Conservation (phyloP, 2,113 vertebrate genomes). For the Nyctibius bracteatus region DNA sequence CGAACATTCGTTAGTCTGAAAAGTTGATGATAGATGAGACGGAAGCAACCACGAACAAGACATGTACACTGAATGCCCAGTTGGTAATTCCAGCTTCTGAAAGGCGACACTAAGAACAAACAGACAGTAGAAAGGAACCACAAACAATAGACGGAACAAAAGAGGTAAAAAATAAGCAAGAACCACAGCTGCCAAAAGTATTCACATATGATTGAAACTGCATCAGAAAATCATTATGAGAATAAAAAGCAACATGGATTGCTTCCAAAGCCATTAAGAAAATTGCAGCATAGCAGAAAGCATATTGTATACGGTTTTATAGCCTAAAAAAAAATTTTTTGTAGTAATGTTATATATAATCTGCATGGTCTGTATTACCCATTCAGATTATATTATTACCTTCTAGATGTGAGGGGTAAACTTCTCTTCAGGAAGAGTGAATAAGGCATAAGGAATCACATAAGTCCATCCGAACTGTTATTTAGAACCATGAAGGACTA, state of each 20-base stretch:
- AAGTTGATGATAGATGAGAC: neutral
- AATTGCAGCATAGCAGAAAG: neutral
- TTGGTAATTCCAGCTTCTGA: constrained; percentile 15
- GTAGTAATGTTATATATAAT: neutral
- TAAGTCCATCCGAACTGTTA: neutral
- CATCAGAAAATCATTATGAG: neutral
- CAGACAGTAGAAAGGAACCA: neutral
- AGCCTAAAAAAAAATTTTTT: neutral
- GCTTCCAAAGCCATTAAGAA: neutral
- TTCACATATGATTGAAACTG: neutral
- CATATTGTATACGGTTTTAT: neutral
- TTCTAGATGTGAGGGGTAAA: neutral
- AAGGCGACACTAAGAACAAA: neutral
- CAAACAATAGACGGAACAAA: neutral
- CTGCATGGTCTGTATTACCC: neutral
- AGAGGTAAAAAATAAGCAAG: neutral
- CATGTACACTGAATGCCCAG: neutral
- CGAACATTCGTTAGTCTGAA: neutral
- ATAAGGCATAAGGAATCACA: neutral
- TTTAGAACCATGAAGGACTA: neutral
- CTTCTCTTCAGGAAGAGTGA: neutral
- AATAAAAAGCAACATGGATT: neutral
- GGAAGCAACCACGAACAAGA: neutral
- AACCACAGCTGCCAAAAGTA: neutral
- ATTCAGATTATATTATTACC: neutral